These are phyloP conservation scores for Omphaloscelis lunosa DNA, from an alignment of 2,888 invertebrate genomes.

Conservation along the genomic window DNA sequence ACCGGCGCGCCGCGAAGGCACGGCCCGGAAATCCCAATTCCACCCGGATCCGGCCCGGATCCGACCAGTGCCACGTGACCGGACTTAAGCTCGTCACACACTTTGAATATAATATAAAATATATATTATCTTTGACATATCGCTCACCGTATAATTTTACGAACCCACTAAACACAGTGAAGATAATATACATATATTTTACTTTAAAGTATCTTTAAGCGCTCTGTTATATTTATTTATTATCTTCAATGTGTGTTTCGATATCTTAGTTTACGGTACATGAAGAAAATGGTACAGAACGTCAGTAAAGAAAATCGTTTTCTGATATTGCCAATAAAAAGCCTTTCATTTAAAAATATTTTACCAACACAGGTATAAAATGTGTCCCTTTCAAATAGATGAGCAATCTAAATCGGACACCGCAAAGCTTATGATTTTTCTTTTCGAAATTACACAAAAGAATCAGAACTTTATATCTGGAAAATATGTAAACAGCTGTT, in stretches of 20 bases:
- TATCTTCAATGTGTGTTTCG: background rate
- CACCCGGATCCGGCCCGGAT: conserved; percentile 36
- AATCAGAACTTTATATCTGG: too few relatives aligned
- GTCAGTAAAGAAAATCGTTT: background rate
- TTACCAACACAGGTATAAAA: too few relatives aligned
- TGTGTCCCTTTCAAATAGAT: background rate
- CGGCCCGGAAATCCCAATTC: conserved; percentile 67
- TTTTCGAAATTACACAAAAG: background rate
- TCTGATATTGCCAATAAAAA: background rate
- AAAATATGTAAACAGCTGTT: background rate
- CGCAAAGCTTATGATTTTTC: background rate
- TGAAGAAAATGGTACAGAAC: background rate
- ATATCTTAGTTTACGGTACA: background rate
- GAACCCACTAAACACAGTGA: too few relatives aligned
- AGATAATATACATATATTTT: too few relatives aligned
- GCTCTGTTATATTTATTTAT: too few relatives aligned
- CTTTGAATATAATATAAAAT: too few relatives aligned
- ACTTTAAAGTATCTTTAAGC: too few relatives aligned
- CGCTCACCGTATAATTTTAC: too few relatives aligned
- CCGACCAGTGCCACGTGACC: conserved; percentile 33
- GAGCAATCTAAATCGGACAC: background rate
- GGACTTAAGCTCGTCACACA: conserved; percentile 10
- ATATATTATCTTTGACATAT: too few relatives aligned
- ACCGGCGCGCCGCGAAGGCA: conserved; percentile 50
- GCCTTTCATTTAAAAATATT: background rate